Conservation (phyloP, 2,113 vertebrate genomes). For the Picathartes gymnocephalus region DNA sequence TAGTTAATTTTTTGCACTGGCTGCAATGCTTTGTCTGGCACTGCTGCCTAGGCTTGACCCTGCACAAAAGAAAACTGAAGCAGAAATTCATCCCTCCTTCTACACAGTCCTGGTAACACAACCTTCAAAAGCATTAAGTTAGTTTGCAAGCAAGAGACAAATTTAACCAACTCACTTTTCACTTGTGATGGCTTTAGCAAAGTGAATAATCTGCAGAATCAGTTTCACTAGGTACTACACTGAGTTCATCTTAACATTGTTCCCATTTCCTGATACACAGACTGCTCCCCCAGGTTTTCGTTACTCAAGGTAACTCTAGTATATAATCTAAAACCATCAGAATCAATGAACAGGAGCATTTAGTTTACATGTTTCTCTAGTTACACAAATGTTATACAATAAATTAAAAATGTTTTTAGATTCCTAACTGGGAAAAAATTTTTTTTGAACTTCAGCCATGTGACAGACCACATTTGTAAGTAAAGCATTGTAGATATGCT, state of each 20-base stretch:
- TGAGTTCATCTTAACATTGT: not conserved
- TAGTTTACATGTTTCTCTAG: not conserved
- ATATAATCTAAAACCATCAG: not conserved
- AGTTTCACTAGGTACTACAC: not conserved
- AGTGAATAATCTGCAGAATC: not conserved
- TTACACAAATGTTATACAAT: not conserved
- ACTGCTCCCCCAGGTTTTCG: not conserved
- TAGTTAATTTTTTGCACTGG: not conserved
- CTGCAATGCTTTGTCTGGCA: not conserved
- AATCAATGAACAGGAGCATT: not conserved
- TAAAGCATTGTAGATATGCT: not conserved
- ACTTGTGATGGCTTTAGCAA: not conserved
- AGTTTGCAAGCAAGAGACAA: not conserved
- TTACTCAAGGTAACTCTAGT: not conserved
- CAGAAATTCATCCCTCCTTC: not conserved
- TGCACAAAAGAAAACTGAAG: not conserved
- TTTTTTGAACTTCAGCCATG: not conserved
- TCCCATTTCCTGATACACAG: not conserved
- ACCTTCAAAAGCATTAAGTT: not conserved
- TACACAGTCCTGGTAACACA: not conserved
- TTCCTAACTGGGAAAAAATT: not conserved
- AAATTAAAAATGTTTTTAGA: not conserved
- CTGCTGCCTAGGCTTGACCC: not conserved
- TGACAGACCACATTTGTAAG: not conserved
- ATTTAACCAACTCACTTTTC: not conserved